Base-by-base conservation (phyloP, 2,113 vertebrate species). In the Cygnus buccinator region DNA sequence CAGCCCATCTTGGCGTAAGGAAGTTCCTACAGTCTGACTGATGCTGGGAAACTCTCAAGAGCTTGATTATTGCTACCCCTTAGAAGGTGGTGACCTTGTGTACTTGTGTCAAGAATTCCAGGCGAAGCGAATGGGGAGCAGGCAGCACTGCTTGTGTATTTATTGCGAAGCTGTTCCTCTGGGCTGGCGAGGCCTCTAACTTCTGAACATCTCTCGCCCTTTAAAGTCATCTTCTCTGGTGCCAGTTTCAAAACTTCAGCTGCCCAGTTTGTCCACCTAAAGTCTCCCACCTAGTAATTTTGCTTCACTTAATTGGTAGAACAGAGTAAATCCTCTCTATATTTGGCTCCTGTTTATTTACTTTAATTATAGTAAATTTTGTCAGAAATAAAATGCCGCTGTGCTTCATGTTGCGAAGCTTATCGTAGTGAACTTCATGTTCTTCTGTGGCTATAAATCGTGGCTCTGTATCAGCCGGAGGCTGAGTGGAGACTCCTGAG, bases 321-420 rank as follows among this genome's bases (percentile, higher is more conserved):
- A 94, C 43, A 63, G 81, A 96, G 94, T 95, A 94, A 48, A 92
- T 91, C 72, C 46, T 79, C 80, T 94, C 95, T 97, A 95, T 97
- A 93, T 96, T 96, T 95, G 82, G 81, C 93, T 96, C 62, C 59
- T 71, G n/a, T 83, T 90, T 96, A 11, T 94, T 94, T 92, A 95
- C 90, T 97, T 97, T 97, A 97, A 97, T 97, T 97, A 97, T 77
- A 96, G 96, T 92, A 97, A 93, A 94, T 93, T 95, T 93, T 93
- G 86, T 96, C 91, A 97, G 94, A 94, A 96, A 96, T 96, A 97
- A 97, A 93, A 89, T 50, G 68, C 57, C 0, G 0, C 62, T 44
- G 50, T 73, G 58, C 65, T 93, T 73, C 55, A 0, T 5, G 58
- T 72, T 85, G 37, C 0, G 4, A 82, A 75, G 72, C 88, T 93